Conservation (phyloP, 2,888 invertebrate genomes). For the Gymnocheta viridis region DNA sequence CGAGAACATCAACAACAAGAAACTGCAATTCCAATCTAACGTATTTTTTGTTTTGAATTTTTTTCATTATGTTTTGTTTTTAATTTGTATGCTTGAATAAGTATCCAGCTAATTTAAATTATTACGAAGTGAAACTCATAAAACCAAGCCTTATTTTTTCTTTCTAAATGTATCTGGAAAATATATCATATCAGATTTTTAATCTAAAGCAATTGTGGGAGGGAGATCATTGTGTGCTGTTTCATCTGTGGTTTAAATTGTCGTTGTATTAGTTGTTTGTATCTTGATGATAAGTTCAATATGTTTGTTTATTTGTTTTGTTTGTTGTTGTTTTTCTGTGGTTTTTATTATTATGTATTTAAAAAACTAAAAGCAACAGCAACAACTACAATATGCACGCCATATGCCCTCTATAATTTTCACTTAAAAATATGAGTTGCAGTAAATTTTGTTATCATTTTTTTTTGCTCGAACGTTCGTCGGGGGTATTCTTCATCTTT, state of each 20-base stretch:
- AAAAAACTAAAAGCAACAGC: constrained; percentile 13
- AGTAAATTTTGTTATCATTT: constrained; percentile 15
- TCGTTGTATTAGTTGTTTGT: background rate
- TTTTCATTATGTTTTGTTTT: background rate
- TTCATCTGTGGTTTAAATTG: constrained; percentile 35
- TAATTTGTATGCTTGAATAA: constrained; percentile 24
- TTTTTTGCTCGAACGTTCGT: background rate
- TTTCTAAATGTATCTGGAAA: constrained; percentile 4
- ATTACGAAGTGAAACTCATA: background rate
- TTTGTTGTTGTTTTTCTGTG: background rate
- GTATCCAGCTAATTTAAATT: constrained; percentile 1
- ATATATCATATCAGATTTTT: background rate
- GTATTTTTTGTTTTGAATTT: background rate
- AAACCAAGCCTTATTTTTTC: constrained; percentile 11
- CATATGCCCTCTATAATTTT: constrained; percentile 52
- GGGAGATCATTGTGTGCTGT: background rate
- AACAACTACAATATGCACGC: background rate
- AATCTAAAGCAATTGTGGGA: background rate
- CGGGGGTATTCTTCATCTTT: constrained; percentile 29
- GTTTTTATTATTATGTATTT: constrained; percentile 32
- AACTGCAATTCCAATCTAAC: background rate
- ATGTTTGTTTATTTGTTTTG: constrained; percentile 44
- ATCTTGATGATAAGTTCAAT: constrained; percentile 48
- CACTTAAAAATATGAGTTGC: constrained; percentile 20
- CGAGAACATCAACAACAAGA: background rate